Percentiles rank a stretch among this genome's conserved stretches.
Conservation (phyloP, 2,888 invertebrate species). For the Chaetogeoica ovagalla region DNA sequence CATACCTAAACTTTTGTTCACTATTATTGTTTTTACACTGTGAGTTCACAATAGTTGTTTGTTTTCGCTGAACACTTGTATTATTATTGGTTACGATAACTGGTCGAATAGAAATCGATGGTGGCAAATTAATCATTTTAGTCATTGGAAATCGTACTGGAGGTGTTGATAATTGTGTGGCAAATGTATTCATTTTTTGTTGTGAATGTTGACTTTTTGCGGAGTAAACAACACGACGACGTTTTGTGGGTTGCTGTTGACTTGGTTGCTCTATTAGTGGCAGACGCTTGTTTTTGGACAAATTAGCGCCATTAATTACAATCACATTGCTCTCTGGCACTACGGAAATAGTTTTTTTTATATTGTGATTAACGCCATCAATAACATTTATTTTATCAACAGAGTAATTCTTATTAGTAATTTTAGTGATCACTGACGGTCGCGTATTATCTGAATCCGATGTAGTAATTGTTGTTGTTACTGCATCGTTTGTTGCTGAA, state of each 20-base stretch:
- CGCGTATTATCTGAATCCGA: slow-evolving; percentile 31
- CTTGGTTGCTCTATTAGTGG: neutral
- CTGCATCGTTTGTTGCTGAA: slow-evolving; percentile 16
- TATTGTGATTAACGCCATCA: slow-evolving; percentile 3
- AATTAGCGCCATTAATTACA: neutral
- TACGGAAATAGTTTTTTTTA: neutral
- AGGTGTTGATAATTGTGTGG: neutral
- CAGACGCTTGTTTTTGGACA: neutral
- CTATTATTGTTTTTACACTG: slow-evolving; percentile 7
- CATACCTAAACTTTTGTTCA: neutral
- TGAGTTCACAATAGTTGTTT: neutral
- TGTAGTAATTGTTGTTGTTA: neutral
- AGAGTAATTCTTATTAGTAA: slow-evolving; percentile 52
- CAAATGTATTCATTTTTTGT: neutral
- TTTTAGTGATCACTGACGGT: neutral
- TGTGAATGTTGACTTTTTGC: neutral
- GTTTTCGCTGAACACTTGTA: slow-evolving; percentile 9
- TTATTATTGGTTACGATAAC: neutral
- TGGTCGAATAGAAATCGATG: slow-evolving; percentile 27
- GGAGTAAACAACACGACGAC: slow-evolving; percentile 10
- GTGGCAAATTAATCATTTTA: slow-evolving; percentile 22
- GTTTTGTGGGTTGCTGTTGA: slow-evolving; percentile 16
- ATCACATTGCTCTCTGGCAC: neutral
- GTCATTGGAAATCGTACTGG: neutral
- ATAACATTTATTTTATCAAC: slow-evolving; percentile 57